Conservation (phyloP, 2,797 vertebrate species). For the Helostoma temminkii region DNA sequence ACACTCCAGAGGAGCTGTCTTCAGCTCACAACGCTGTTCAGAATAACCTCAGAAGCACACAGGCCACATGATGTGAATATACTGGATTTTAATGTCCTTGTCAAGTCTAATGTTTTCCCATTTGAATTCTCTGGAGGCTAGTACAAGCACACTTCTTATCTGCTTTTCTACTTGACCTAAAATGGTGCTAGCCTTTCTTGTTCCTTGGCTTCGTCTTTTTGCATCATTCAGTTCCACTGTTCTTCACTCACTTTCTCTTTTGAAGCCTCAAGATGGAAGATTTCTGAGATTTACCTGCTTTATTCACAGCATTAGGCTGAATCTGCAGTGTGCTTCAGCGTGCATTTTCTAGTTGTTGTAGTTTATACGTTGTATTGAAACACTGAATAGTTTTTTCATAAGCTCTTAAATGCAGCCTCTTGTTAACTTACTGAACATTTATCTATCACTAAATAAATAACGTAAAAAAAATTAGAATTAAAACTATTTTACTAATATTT, state of each 20-base stretch:
- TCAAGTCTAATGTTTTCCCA: constrained; percentile 72
- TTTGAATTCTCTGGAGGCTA: constrained; percentile 60
- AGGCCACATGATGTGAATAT: constrained; percentile 69
- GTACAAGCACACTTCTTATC: constrained; percentile 33
- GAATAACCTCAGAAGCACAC: constrained; percentile 55
- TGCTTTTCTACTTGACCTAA: constrained; percentile 59
- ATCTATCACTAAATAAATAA: no score
- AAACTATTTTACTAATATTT: no score
- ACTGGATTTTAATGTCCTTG: constrained; percentile 80
- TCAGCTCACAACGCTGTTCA: constrained; percentile 42
- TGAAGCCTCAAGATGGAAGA: constrained; percentile 25
- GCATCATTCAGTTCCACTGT: constrained; percentile 38
- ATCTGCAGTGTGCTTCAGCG: neutral
- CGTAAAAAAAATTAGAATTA: no score
- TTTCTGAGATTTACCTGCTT: constrained; percentile 33
- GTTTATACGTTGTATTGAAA: no score
- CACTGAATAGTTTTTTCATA: no score
- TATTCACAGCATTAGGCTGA: constrained; percentile 18
- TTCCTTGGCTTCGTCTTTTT: constrained; percentile 44
- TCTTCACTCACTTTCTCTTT: neutral
- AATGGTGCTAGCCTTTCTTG: constrained; percentile 34
- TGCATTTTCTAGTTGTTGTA: no score
- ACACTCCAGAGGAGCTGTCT: constrained; percentile 39
- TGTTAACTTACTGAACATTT: no score
- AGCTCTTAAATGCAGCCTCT: no score